These are phyloP conservation scores for Gracilinanus agilis DNA, from an alignment of 2,113 vertebrate species.

Conservation along the genomic window DNA sequence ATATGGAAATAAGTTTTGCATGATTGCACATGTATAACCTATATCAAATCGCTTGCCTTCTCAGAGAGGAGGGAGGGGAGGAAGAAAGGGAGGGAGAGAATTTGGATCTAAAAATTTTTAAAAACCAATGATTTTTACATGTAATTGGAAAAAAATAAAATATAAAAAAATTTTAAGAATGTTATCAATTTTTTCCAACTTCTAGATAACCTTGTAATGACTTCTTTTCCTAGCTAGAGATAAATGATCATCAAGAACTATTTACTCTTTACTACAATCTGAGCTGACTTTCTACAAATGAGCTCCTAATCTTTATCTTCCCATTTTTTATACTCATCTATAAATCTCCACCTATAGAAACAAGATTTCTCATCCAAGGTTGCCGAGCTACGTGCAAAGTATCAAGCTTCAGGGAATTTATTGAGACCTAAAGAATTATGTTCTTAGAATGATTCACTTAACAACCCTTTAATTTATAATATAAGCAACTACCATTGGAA, in stretches of 20 bases:
- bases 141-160: no score
- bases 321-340: conserved; percentile 43
- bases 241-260: conserved; percentile 27
- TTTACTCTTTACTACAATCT: conserved; percentile 5
- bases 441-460: conserved; percentile 34
- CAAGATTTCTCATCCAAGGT: conserved; percentile 30
- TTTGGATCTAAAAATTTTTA: no score
- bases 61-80: no score
- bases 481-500: conserved; percentile 30
- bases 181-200: neutral
- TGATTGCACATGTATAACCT: no score
- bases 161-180: no score
- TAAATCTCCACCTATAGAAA: conserved; percentile 38
- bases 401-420: conserved; percentile 19
- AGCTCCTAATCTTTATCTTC: conserved; percentile 10
- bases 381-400: conserved; percentile 36
- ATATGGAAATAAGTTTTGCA: no score
- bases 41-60: no score
- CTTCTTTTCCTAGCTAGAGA: conserved; percentile 23
- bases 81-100: no score
- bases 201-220: neutral
- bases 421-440: conserved; percentile 34
- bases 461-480: conserved; percentile 46
- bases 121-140: no score
- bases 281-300: conserved; percentile 4